Base-by-base conservation (phyloP, 2,888 invertebrate genomes). In the Taphrorychus bicolor region DNA sequence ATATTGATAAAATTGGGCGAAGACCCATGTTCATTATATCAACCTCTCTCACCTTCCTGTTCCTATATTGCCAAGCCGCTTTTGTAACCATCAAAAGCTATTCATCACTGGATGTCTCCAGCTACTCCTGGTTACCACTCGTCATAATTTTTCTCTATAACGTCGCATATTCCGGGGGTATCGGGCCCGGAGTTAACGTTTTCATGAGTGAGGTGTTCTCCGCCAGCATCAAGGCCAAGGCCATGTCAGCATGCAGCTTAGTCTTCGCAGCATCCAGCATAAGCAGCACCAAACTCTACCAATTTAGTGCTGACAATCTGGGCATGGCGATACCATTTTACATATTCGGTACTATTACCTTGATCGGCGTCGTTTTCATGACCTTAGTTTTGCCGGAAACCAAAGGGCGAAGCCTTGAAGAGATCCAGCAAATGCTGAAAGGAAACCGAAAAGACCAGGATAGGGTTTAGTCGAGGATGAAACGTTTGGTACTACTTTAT, bases 201-300 rank as follows among this genome's bases (percentile, higher is more conserved):
- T 64, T 79, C 32, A 66, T 74, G 11, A 73, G 77, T 17, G 80
- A 80, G 74, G 61, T 80, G 48, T 80, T 76, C 67, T 77, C 80
- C 0, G 72, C 78, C 1, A 79, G 77, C 48, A 71, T 80, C 18
- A 79, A 79, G 72, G 71, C 70, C 0, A 77, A 76, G 65, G 78
- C 77, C 1, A 64, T 77, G 18, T 74, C 74, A 54, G 54, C 77
- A 11, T 70, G 73, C 48, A 75, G 75, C 58, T 66, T 77, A 4
- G 61, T 70, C 22, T 77, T 75, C 68, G 73, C 75, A 11, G 63
- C 74, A 9, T 66, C 63, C 5, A 73, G 77, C 42, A 71, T 75
- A 45, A 14, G 70, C 3, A 73, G 73, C 5, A 75, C 78, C 9
- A 78, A 79, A 62, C 66, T 77, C 42, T 80, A 78, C 69, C 77